phyloP scores from a whole-genome alignment of 2,888 invertebrate genomes.

The Lepetodrilus schrolli region DNA sequence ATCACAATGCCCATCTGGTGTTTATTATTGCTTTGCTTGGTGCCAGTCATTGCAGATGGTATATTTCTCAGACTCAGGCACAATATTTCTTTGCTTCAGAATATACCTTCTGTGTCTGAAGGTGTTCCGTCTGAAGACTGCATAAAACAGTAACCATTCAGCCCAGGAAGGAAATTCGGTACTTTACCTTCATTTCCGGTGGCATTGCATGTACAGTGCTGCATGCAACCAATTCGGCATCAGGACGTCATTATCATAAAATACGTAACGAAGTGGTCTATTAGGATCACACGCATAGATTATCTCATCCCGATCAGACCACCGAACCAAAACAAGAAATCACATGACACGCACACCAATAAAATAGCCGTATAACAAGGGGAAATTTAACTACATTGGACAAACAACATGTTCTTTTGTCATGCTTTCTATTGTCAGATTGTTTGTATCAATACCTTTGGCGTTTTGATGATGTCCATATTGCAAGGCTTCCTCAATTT shows the following conservation, averaged over 20 bases:
- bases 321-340: conserved; percentile 16
- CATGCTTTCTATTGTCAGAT: background rate
- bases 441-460: conserved; percentile 48
- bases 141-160: background rate
- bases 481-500: conserved; percentile 27
- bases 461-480: conserved; percentile 60
- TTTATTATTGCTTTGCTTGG: background rate
- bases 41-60: background rate
- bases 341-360: background rate
- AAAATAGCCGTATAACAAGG: background rate
- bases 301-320: conserved; percentile 8
- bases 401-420: background rate
- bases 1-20: background rate
- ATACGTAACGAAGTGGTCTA: conserved; percentile 7
- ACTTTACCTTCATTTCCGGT: conserved; percentile 34
- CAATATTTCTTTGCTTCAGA: no score
- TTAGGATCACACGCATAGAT: conserved; percentile 26
- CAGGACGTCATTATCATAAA: conserved; percentile 32
- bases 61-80: no score
- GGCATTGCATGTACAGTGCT: conserved; percentile 18
- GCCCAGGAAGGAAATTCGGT: background rate
- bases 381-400: background rate
- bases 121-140: background rate
- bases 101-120: background rate
- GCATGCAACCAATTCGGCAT: background rate